Conservation (phyloP, 1,140 invertebrate genomes). For the Trichonephila inaurata region DNA sequence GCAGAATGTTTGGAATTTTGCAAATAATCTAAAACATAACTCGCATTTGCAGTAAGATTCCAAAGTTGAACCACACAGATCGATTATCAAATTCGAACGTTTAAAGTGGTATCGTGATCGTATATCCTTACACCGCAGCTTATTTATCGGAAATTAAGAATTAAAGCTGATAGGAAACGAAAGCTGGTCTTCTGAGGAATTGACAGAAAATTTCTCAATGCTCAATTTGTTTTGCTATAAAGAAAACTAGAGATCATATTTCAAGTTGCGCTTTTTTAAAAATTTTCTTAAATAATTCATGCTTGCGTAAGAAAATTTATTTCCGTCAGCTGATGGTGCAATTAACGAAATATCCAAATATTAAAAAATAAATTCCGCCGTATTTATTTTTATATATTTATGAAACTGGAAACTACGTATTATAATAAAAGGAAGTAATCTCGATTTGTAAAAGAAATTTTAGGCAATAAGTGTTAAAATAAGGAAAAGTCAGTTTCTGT, state of each 20-base stretch:
- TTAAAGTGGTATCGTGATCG: neutral
- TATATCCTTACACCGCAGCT: conserved; percentile 13
- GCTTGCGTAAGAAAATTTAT: conserved; percentile 2
- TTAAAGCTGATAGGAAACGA: neutral
- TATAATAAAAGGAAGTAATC: neutral
- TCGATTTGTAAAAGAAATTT: neutral
- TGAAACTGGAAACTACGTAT: neutral
- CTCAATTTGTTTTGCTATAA: neutral
- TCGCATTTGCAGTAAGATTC: too few relatives aligned
- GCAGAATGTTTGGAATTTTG: too few relatives aligned
- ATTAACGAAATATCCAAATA: neutral
- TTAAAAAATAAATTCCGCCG: neutral
- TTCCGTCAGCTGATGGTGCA: neutral
- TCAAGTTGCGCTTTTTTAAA: too few relatives aligned
- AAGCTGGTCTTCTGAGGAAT: neutral
- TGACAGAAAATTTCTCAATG: neutral
- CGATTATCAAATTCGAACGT: neutral
- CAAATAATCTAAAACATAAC: too few relatives aligned
- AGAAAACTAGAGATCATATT: neutral
- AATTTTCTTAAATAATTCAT: neutral
- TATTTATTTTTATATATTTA: neutral
- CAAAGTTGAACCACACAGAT: neutral
- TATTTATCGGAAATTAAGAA: conserved; percentile 20
- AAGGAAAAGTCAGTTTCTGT: neutral
- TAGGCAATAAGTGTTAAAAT: neutral